Evolutionary conservation across 1,140 invertebrate species (phyloP), one percentile per base, ranked within the genome.

Genomic region (Diabrotica virgifera): DNA sequence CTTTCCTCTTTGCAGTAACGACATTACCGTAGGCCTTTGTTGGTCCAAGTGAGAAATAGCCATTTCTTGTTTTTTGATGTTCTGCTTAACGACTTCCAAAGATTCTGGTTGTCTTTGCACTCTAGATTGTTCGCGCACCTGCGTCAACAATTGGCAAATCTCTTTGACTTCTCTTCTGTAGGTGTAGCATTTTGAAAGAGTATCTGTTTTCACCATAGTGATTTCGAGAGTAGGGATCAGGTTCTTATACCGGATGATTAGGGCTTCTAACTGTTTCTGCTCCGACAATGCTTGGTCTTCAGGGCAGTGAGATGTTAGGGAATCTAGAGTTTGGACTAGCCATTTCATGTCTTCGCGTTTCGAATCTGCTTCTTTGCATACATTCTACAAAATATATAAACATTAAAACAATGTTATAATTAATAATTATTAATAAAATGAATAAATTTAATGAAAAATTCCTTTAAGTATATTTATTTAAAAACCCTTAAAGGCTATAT

Each of bases 281-380:
- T 92, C 90, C n/a, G 82, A 75, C 63, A 86, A 80, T 7, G 89
- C 89, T 79, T 96, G 91, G 53, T 86, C 83, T 70, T 94, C 90
- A 5, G 88, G 86, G 70, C 90, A 88, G 78, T 94, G 92, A 46
- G 90, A 87, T 5, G 91, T 86, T 60, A 98, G 82, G 66, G 88
- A 89, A 71, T 97, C 94, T 40, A 97, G 79, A 12, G 90, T 93
- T 80, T 95, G 91, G 0, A 96, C 92, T 52, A 98, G 81, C 93
- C 94, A 96, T 74, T 96, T 96, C 88, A 96, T 95, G 70, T 95
- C 92, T 79, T 96, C 94, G 55, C 91, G 85, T 77, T 93, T 92
- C 53, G 85, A 86, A 75, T 96, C 93, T 64, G 95, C 93, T 81
- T 96, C 92, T 54, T 88, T 86, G 75, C 93, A 95, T 67, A 96